Conservation (phyloP, 2,797 vertebrate genomes). For the Acanthiza pusilla region DNA sequence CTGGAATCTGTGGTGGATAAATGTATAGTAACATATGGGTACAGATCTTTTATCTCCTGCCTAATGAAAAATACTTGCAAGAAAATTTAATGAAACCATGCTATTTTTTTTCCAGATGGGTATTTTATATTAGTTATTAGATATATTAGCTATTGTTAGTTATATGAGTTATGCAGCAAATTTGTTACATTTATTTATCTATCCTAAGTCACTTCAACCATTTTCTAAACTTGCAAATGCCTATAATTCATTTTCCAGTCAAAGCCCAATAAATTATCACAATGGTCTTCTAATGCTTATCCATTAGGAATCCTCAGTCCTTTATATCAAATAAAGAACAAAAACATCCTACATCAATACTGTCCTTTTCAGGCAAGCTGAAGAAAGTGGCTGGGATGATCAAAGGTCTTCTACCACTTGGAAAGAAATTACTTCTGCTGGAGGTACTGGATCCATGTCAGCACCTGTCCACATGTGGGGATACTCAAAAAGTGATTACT, state of each 20-base stretch:
- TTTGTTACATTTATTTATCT: background rate
- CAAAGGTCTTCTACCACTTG: background rate
- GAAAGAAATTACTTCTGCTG: background rate
- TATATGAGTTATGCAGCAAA: background rate
- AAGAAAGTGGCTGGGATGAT: background rate
- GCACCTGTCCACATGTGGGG: background rate
- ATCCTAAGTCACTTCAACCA: background rate
- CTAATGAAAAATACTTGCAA: background rate
- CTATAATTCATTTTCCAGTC: background rate
- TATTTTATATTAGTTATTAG: background rate
- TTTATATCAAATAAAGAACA: background rate
- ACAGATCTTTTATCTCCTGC: background rate
- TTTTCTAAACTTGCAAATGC: background rate
- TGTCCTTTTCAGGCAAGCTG: background rate
- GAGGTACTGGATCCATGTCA: background rate
- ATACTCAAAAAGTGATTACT: background rate
- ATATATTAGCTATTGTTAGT: background rate
- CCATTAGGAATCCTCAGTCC: background rate
- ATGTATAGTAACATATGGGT: background rate
- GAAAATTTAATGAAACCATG: background rate
- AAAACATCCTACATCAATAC: background rate
- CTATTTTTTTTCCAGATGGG: background rate
- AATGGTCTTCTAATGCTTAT: background rate
- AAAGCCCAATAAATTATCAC: background rate
- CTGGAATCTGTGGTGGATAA: background rate